Base-by-base conservation (phyloP, 2,113 vertebrate genomes). In the Macrotus californicus region DNA sequence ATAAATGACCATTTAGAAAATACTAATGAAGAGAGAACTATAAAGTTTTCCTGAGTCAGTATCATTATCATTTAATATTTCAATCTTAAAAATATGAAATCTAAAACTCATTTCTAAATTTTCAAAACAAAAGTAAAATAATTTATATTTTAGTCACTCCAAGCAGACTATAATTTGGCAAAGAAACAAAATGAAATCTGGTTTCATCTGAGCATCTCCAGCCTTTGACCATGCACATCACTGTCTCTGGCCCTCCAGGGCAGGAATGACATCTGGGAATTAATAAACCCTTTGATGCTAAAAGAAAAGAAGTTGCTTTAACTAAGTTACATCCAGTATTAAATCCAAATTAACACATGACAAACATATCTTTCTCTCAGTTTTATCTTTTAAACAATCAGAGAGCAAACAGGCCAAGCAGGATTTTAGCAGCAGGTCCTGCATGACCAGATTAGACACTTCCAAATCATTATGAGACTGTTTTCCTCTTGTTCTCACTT, bases 161-260 rank as follows among this genome's bases (percentile, higher is more conserved):
- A 89, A 95, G 24, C 29, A 70, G 88, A 85, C 52, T 77, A 39
- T 26, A 69, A 96, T 93, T 89, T 95, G 87, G 52, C 87, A 90
- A 95, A 92, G 89, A 92, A 83, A 34, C 48, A 91, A 96, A 95
- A 86, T 43, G 91, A 96, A 97, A 93, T 89, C 66, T 87, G 91
- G 46, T 96, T 97, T 76, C 43, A 56, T 87, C 89, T 90, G 87
- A 89, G 80, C 36, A 48, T 43, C 39, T 61, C 59, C 66, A 92
- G 50, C 7, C 34, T 97, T 93, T 81, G 75, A 96, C 67, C 89
- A 87, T 46, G 85, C 82, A 90, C 88, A 97, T 96, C 81, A 90
- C 66, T 64, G 34, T 92, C 70, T 87, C 87, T 82, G 31, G 84
- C 18, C 66, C 87, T 93, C 59, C 67, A 15, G 41, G 26, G 67